Evolutionary conservation across 2,113 vertebrate species (phyloP), one percentile per base, ranked within the genome.

Genomic region (Urocolius indicus): DNA sequence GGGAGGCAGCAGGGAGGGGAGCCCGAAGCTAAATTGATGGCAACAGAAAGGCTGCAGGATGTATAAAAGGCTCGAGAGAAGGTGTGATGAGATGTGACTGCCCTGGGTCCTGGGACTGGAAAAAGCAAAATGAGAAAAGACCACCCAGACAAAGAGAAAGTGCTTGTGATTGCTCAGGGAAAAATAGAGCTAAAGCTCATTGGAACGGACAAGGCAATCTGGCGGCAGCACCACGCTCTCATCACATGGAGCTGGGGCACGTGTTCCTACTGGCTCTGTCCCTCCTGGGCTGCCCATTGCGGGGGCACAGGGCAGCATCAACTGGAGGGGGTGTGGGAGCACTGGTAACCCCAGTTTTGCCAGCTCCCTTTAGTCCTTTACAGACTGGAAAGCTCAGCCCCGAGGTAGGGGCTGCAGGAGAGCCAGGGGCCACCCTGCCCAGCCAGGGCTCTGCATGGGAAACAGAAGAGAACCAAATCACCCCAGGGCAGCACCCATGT

Each of bases 141-240:
- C 83, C 94, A 79, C 91, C 94, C 41, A 88, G 94, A 89, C 26
- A 43, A 96, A 22, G 96, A 87, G 96, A 96, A 96, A 95, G 54
- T 14, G 79, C 85, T 91, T 66, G 87, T 96, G 96, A 97, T 95
- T 93, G 95, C 94, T 75, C 2, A 4, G 76, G 86, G 66, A 34
- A 83, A 93, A 87, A 4, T 9, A 41, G 89, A 92, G 72, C 87
- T 94, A 94, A 94, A 80, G 94, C 77, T 96, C 94, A 96, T 97
- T 81, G 89, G 94, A 96, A 96, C 1, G 74, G 97, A 96, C 97
- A 97, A 57, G 95, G 96, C 96, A 97, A 96, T 95, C 96, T 96
- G 95, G 86, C 16, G 4, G 96, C 92, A 20, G 88, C 24, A 1
- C 7, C 9, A 72, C 2, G 38, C 77, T 3, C 5, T 72, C 90